These are phyloP conservation scores for Chrysotoxum bicinctum DNA, from an alignment of 2,888 invertebrate species.

Conservation along the genomic window DNA sequence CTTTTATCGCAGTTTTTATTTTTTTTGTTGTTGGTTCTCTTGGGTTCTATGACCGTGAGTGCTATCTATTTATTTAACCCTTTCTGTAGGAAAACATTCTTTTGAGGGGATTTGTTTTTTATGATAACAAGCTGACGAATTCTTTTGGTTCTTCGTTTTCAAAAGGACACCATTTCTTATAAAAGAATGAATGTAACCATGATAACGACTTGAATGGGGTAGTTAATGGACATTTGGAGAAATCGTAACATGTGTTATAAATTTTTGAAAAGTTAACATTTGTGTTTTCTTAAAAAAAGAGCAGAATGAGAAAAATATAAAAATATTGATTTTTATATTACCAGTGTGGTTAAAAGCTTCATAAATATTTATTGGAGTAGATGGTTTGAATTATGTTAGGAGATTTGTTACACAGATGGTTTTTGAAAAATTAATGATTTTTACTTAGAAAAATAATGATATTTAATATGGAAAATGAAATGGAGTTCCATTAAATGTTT, in stretches of 20 bases:
- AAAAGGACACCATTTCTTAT: not conserved
- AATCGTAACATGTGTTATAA: constrained; percentile 64
- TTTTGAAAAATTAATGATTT: not conserved
- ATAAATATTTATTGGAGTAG: not conserved
- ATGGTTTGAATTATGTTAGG: no score
- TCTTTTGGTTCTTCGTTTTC: constrained; percentile 14
- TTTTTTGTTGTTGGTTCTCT: constrained; percentile 1
- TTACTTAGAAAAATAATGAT: not conserved
- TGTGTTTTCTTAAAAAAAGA: not conserved
- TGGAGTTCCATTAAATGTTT: no score
- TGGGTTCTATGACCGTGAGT: constrained; percentile 12
- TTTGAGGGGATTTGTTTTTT: constrained; percentile 21
- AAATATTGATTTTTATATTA: not conserved
- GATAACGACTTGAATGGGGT: constrained; percentile 35
- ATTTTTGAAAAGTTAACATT: constrained; percentile 38
- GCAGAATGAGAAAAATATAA: not conserved
- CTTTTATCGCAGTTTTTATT: constrained; percentile 15
- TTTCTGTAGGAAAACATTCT: constrained; percentile 34
- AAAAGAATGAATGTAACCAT: constrained; percentile 47
- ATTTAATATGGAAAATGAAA: no score
- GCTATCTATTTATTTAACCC: constrained; percentile 33
- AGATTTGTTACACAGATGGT: not conserved
- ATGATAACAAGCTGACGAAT: constrained; percentile 62
- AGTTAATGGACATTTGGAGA: constrained; percentile 48
- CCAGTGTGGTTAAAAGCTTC: not conserved